Percentiles rank a stretch among this genome's conserved stretches.
phyloP scores from a whole-genome alignment of 2,888 invertebrate species.

The Eilema sororculum region DNA sequence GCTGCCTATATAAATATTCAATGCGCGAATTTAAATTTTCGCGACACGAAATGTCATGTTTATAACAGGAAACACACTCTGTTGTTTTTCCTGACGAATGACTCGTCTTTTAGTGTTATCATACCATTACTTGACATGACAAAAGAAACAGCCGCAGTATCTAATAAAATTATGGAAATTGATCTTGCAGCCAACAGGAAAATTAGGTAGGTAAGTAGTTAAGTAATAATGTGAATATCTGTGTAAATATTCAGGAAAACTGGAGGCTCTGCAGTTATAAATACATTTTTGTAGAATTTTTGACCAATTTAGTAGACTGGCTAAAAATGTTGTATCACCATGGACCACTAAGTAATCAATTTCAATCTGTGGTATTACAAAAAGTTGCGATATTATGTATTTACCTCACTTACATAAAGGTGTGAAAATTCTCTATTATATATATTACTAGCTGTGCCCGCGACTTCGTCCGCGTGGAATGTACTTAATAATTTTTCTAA shows the following conservation, averaged over 20 bases:
- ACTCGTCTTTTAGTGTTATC: conserved; percentile 37
- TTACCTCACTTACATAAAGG: too few species aligned
- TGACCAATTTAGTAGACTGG: too few species aligned
- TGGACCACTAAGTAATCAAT: too few species aligned
- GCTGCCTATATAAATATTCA: conserved; percentile 34
- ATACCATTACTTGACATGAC: conserved; percentile 16
- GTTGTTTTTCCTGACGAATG: conserved; percentile 34
- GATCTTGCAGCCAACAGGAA: neutral
- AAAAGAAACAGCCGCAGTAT: neutral
- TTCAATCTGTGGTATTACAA: too few species aligned
- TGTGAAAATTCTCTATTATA: too few species aligned
- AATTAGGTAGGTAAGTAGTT: neutral
- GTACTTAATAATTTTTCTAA: too few species aligned
- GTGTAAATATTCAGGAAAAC: neutral
- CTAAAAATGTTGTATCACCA: too few species aligned
- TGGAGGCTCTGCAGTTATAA: too few species aligned
- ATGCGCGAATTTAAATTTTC: conserved; percentile 63
- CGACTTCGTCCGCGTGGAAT: too few species aligned
- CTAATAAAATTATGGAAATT: neutral
- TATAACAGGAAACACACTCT: conserved; percentile 33
- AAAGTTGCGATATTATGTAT: too few species aligned
- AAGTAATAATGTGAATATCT: neutral
- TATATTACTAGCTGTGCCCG: too few species aligned
- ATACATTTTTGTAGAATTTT: too few species aligned
- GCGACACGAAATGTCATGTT: conserved; percentile 69